Evolutionary conservation across 2,888 invertebrate species (phyloP), one percentile per base, ranked within the genome.

Genomic region (Drosophila fungiperda): DNA sequence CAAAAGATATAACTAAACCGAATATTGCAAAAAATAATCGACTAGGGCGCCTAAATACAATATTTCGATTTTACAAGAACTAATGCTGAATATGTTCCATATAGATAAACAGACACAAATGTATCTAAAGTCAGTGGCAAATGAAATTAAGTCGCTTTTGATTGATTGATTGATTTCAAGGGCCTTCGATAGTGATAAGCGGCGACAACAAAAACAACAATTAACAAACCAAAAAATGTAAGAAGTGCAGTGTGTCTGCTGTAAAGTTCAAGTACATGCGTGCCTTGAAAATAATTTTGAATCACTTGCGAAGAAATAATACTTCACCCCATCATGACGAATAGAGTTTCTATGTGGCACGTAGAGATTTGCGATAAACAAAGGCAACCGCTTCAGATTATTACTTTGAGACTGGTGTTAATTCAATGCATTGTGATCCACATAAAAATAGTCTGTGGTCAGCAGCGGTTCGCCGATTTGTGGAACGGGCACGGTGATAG

Each of bases 91-190:
- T 45, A 54, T 71, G 57, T 57, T 52, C n/a, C 15, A 65, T 7
- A 38, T 33, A 62, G 2, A 59, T 40, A 58, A n/a, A 48, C 20
- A n/a, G 11, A 60, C n/a, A 57, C 33, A 49, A 9, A 48, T 33
- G 26, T 49, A 64, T 68, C 68, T 55, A 60, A 60, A 73, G 69
- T 42, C 69, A 58, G 40, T 35, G 53, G 52, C 63, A 68, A 62
- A 55, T 68, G 62, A 68, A 82, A 75, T 59, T 81, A 78, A 84
- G 66, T 76, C 87, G 77, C 78, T 58, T 53, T 68, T 73, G 84
- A 82, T 88, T 88, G 80, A 90, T 86, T 88, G 90, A 78, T 84
- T 68, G 64, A 78, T 84, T 68, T 62, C 62, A 78, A 63, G 62
- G 61, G 65, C 65, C 80, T 80, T 71, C 61, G 29, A 12, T 29